These are phyloP conservation scores for Acleris sparsana DNA, from an alignment of 2,888 invertebrate genomes.

Conservation along the genomic window DNA sequence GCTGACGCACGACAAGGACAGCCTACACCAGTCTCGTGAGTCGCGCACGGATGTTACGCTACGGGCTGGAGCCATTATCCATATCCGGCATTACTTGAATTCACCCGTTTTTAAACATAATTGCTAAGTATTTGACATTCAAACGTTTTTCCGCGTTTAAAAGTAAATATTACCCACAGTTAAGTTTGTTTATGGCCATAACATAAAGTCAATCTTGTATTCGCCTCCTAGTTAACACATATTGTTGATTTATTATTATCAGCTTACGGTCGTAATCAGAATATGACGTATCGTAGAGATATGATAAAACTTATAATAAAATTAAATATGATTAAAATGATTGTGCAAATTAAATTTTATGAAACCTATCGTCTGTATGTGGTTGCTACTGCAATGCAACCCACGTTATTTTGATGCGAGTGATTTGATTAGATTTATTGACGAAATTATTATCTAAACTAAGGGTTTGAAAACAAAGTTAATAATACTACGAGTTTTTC, in stretches of 20 bases:
- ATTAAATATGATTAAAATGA: too few relatives aligned
- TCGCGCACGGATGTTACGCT: slow-evolving; percentile 23
- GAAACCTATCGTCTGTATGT: too few relatives aligned
- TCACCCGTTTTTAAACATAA: slow-evolving; percentile 27
- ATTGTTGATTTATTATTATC: too few relatives aligned
- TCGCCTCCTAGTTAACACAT: background rate
- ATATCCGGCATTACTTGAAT: slow-evolving; percentile 33
- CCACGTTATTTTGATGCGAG: too few relatives aligned
- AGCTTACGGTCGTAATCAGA: too few relatives aligned
- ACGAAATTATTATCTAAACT: too few relatives aligned
- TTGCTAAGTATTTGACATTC: slow-evolving; percentile 16
- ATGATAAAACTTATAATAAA: too few relatives aligned
- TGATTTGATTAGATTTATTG: too few relatives aligned
- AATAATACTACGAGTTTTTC: slow-evolving; percentile 11
- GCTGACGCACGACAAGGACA: slow-evolving; percentile 26
- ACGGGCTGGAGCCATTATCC: slow-evolving; percentile 19
- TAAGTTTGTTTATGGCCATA: background rate
- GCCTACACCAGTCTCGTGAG: slow-evolving; percentile 7
- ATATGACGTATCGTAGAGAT: too few relatives aligned
- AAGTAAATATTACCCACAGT: slow-evolving; percentile 8
- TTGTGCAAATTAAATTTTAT: too few relatives aligned
- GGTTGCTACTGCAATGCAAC: too few relatives aligned
- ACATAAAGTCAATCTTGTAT: background rate
- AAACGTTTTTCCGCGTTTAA: slow-evolving; percentile 18
- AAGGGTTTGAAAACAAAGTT: slow-evolving; percentile 15